phyloP scores from a whole-genome alignment of 2,888 invertebrate genomes.

The Latrodectus hesperus region DNA sequence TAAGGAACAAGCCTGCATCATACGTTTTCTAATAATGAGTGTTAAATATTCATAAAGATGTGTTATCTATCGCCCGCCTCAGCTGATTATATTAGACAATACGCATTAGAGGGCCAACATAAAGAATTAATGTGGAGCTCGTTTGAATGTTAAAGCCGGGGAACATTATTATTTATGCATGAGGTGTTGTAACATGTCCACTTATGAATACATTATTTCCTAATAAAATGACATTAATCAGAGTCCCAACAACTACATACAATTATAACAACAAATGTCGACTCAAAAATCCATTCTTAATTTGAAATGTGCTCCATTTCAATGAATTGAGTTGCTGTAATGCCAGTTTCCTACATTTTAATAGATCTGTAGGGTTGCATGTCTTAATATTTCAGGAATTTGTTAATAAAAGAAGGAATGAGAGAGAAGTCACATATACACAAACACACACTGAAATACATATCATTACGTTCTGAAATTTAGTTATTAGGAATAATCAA shows the following conservation, averaged over 20 bases:
- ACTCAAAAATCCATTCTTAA: neutral
- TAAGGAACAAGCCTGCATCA: slow-evolving; percentile 34
- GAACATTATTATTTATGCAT: slow-evolving; percentile 45
- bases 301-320: too few relatives aligned
- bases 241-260: slow-evolving; percentile 11
- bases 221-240: slow-evolving; percentile 39
- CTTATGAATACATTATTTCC: slow-evolving; percentile 46
- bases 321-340: too few relatives aligned
- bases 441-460: too few relatives aligned
- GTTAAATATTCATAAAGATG: slow-evolving; percentile 62
- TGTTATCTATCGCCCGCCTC: slow-evolving; percentile 13
- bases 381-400: too few relatives aligned
- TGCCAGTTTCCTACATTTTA: too few relatives aligned
- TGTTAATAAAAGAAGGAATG: too few relatives aligned
- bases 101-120: slow-evolving; percentile 50
- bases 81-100: slow-evolving; percentile 49
- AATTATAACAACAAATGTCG: neutral
- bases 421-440: too few relatives aligned
- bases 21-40: slow-evolving; percentile 48
- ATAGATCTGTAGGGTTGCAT: too few relatives aligned
- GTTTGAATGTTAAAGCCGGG: slow-evolving; percentile 15
- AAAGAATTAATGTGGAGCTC: slow-evolving; percentile 33
- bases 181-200: slow-evolving; percentile 24
- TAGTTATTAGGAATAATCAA: too few relatives aligned
- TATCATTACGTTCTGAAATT: too few relatives aligned